A percentile compares a stretch with the other conserved stretches of the same genome.
Conservation (phyloP, 2,113 vertebrate genomes). For the Condylura cristata region DNA sequence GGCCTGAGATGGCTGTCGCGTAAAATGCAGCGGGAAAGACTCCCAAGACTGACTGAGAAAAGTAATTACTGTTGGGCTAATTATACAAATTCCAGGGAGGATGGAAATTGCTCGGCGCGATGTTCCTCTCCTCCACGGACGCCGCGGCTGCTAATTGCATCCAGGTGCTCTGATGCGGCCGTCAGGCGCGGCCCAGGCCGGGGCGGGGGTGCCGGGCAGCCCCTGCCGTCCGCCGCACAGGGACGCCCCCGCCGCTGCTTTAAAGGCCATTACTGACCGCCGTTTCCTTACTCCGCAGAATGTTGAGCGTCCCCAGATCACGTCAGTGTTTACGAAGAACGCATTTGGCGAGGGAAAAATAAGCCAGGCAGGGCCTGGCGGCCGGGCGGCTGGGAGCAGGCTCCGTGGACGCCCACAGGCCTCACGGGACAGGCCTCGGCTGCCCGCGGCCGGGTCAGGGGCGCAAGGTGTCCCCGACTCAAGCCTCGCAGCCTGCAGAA, state of each 20-base stretch:
- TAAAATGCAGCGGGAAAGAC: neutral
- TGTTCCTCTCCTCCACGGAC: neutral
- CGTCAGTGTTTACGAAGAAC: neutral
- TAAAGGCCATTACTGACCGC: neutral
- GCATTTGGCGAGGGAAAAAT: neutral
- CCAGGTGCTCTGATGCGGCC: neutral
- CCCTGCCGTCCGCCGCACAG: neutral
- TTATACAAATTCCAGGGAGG: neutral
- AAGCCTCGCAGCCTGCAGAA: too few relatives aligned
- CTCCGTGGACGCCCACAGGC: neutral
- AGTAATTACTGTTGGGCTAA: neutral
- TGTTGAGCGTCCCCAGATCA: neutral
- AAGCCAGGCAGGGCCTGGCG: neutral
- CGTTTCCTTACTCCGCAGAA: neutral
- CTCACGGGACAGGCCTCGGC: neutral
- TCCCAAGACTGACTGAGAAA: neutral
- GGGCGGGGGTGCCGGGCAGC: neutral
- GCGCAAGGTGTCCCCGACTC: neutral
- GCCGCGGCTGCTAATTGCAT: neutral
- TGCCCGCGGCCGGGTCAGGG: neutral
- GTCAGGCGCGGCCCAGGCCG: neutral
- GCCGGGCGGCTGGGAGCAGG: too few relatives aligned
- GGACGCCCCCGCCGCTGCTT: neutral
- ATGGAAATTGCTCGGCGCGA: neutral
- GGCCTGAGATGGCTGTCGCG: too few relatives aligned